Conservation (phyloP, 2,888 invertebrate genomes). For the Thalpophila matura region DNA sequence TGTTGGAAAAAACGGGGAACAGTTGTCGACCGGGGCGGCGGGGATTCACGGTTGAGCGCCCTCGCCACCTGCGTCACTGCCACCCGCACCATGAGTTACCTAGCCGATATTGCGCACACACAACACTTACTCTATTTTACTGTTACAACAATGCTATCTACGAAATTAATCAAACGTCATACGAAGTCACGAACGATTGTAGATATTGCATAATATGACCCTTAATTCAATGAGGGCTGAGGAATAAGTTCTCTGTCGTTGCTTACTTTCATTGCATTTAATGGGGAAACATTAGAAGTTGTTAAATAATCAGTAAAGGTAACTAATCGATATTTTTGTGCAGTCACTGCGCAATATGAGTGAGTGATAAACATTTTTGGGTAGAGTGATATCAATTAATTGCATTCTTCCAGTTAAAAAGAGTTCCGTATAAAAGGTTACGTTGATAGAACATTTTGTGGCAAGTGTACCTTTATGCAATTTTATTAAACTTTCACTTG, state of each 20-base stretch:
- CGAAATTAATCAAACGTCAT: constrained; percentile 45
- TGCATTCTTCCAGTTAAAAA: constrained; percentile 51
- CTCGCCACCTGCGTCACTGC: constrained; percentile 80
- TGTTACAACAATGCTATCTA: constrained; percentile 46
- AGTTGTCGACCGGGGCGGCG: constrained; percentile 81
- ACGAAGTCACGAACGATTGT: constrained; percentile 33
- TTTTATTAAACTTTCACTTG: constrained; percentile 83
- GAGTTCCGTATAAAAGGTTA: constrained; percentile 62
- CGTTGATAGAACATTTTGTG: constrained; percentile 70
- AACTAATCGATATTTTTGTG: constrained; percentile 1
- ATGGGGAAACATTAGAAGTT: constrained; percentile 11
- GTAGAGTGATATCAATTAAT: constrained; percentile 26
- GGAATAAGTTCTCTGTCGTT: constrained; percentile 8
- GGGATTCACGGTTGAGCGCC: constrained; percentile 88
- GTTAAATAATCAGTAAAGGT: constrained; percentile 17
- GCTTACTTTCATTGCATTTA: constrained; percentile 17
- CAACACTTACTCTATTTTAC: constrained; percentile 37
- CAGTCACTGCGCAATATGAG: constrained; percentile 16
- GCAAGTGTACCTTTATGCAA: constrained; percentile 75
- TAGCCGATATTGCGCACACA: constrained; percentile 52
- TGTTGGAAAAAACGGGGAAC: constrained; percentile 84
- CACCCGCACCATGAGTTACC: constrained; percentile 61
- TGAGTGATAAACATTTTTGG: constrained; percentile 8
- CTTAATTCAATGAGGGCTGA: constrained; percentile 19
- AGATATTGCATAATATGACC: constrained; percentile 49